These are phyloP conservation scores for Sarcophaga variegata DNA, from an alignment of 2,888 invertebrate genomes.

Conservation along the genomic window DNA sequence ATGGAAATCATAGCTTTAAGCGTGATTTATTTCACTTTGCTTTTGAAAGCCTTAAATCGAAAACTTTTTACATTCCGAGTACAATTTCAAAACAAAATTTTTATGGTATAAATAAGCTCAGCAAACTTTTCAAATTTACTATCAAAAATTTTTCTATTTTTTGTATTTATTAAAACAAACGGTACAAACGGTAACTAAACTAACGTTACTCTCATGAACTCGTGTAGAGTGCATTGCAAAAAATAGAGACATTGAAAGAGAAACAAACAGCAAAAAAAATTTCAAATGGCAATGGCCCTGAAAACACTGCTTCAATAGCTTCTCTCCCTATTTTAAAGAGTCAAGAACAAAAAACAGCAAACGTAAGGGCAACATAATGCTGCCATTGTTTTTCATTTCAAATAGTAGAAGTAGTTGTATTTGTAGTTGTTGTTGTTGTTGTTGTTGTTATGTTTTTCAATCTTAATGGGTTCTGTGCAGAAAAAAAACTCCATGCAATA, in stretches of 20 bases:
- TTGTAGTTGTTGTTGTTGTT: neutral
- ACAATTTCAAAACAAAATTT: too few species aligned
- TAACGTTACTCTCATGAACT: neutral
- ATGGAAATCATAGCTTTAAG: too few species aligned
- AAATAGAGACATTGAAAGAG: neutral
- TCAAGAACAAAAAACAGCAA: conserved; percentile 37
- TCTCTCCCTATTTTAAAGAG: conserved; percentile 24
- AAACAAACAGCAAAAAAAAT: conserved; percentile 28
- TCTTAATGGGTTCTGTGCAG: conserved; percentile 35
- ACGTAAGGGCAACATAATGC: conserved; percentile 40
- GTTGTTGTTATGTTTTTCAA: conserved; percentile 16
- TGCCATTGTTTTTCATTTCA: conserved; percentile 32
- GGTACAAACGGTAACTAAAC: neutral
- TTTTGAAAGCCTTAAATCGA: too few species aligned
- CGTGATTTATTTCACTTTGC: too few species aligned
- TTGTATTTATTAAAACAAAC: too few species aligned
- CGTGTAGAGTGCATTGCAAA: conserved; percentile 24
- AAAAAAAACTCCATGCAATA: conserved; percentile 51
- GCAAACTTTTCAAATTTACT: too few species aligned
- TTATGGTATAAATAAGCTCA: too few species aligned
- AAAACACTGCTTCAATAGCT: conserved; percentile 68
- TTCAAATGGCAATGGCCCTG: conserved; percentile 71
- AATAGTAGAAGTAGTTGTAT: conserved; percentile 16
- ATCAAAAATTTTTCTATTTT: too few species aligned
- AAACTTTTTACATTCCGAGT: too few species aligned